Conservation (phyloP, 2,113 vertebrate genomes). For the Lathamus discolor region DNA sequence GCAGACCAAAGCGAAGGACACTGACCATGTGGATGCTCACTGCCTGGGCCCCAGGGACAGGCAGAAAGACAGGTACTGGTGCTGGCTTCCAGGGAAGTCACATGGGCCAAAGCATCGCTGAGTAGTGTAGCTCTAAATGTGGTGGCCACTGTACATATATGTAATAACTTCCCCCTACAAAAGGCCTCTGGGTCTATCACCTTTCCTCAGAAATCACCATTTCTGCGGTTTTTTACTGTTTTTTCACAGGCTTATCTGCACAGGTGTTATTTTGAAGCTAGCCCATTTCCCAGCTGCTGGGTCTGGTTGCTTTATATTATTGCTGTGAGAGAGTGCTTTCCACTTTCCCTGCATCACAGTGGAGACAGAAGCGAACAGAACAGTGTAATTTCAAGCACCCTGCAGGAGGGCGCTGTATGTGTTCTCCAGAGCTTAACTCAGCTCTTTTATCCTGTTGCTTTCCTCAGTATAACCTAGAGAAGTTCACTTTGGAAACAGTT, state of each 20-base stretch:
- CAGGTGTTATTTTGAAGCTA: neutral
- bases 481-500: neutral
- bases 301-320: neutral
- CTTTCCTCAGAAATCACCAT: neutral
- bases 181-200: neutral
- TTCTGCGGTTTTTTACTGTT: neutral
- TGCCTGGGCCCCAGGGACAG: neutral
- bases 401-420: neutral
- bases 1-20: no score
- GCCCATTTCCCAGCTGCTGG: neutral
- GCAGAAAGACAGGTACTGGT: neutral
- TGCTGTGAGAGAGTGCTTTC: neutral
- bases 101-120: neutral
- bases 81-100: neutral
- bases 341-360: accelerated
- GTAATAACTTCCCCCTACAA: neutral
- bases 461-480: neutral
- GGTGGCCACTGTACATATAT: no score
- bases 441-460: neutral
- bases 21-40: accelerated
- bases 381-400: neutral
- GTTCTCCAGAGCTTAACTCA: neutral
- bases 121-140: no score
- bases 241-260: neutral
- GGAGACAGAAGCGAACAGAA: neutral